These are phyloP conservation scores for Cyanoderma ruficeps DNA, from an alignment of 2,113 vertebrate species.

Conservation along the genomic window DNA sequence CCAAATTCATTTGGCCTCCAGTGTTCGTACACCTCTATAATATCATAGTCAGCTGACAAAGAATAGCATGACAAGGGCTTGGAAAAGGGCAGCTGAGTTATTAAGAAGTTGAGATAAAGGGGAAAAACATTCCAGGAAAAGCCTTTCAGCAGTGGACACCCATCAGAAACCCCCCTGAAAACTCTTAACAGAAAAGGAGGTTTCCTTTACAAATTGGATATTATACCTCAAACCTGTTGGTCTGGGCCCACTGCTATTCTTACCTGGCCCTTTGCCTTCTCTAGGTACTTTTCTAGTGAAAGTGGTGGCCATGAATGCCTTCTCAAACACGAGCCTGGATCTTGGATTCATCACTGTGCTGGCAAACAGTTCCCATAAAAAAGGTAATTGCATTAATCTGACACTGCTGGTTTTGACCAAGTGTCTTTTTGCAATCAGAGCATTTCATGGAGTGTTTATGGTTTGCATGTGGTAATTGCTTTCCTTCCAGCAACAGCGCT, in stretches of 20 bases:
- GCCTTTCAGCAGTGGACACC: neutral
- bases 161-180: neutral
- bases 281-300: slow-evolving; percentile 80
- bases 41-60: neutral
- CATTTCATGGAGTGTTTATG: neutral
- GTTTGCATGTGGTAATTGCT: slow-evolving; percentile 5
- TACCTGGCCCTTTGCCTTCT: neutral
- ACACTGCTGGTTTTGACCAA: neutral
- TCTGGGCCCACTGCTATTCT: neutral
- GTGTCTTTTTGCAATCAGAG: neutral
- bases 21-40: neutral
- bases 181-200: neutral
- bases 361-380: slow-evolving; percentile 44
- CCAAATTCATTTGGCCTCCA: neutral
- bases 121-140: neutral
- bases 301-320: slow-evolving; percentile 76
- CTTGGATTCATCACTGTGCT: slow-evolving; percentile 77
- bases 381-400: slow-evolving; percentile 27
- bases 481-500: neutral
- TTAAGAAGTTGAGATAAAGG: neutral
- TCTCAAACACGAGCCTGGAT: slow-evolving; percentile 79
- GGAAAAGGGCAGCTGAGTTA: neutral
- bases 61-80: neutral
- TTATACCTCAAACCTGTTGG: neutral
- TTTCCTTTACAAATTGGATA: neutral